These are phyloP conservation scores for Drosophila pachea DNA, from an alignment of 1,140 invertebrate genomes.

Conservation along the genomic window DNA sequence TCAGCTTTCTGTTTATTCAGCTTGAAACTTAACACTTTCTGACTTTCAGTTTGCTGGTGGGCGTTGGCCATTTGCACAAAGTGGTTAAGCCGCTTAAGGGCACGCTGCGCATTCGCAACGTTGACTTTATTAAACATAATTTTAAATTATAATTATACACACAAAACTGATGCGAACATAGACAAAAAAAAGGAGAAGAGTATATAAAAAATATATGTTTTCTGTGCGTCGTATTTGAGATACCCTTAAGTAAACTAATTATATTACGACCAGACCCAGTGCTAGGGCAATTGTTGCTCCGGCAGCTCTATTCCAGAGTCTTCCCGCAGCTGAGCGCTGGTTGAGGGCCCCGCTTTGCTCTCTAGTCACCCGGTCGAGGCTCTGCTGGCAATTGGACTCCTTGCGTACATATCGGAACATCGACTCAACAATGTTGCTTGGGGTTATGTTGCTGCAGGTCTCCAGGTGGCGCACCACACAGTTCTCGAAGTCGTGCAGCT, in stretches of 20 bases:
- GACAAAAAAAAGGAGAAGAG: constrained; percentile 12
- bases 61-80: constrained; percentile 36
- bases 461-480: constrained; percentile 85
- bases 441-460: constrained; percentile 85
- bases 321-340: background rate
- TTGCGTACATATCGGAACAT: constrained; percentile 84
- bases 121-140: constrained; percentile 70
- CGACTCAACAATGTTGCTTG: constrained; percentile 88
- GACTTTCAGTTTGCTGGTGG: constrained; percentile 25
- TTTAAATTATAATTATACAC: constrained; percentile 40
- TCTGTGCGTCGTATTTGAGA: background rate
- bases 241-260: constrained; percentile 8
- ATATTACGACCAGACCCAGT: background rate
- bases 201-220: background rate
- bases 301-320: background rate
- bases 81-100: constrained; percentile 67
- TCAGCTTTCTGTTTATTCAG: constrained; percentile 69
- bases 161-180: background rate
- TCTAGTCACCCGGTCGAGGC: constrained; percentile 37
- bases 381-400: constrained; percentile 65
- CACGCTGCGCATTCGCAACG: constrained; percentile 39
- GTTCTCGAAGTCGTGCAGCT: constrained; percentile 81
- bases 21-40: constrained; percentile 62
- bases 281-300: background rate
- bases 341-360: constrained; percentile 7